Evolutionary conservation across 2,888 invertebrate species (phyloP), one percentile per base, ranked within the genome.

Genomic region (Abscondita cerata): DNA sequence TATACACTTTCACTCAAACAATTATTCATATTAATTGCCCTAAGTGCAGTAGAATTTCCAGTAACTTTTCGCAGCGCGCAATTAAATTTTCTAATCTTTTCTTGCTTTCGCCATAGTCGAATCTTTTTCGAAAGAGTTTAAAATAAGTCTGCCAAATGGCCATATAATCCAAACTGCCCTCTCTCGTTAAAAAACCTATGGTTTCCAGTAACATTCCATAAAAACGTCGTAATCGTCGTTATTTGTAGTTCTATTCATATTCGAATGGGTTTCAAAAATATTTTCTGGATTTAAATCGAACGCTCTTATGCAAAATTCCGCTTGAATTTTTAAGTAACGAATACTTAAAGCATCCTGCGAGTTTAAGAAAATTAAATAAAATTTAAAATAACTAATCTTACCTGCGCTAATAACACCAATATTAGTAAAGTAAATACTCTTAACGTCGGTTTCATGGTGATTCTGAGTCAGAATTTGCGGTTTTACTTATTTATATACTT

Each of bases 121-220:
- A 18, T 44, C 44, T 15, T 11, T 18, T 44, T 18, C 8, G 16
- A 19, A 18, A 44, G 8, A 18, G 6, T 4, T 44, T 4, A n/a
- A 18, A 44, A n/a, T 44, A 44, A 11, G 16, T 11, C 11, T 18
- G 18, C 44, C 44, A 44, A 44, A 44, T 44, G 1, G 8, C 5
- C n/a, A 4, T 3, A 16, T 18, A 5, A 11, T 44, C 11, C 2
- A 44, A 6, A 44, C 19, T 18, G 8, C 44, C 44, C 11, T 44
- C 19, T 44, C 19, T 11, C 16, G 16, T 18, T 44, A 44, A 44
- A 44, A 44, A 44, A 11, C 44, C 44, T 11, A 44, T 16, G 3
- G 19, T 44, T 44, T 44, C 44, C 44, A 44, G 19, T 18, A 44
- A 18, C 44, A 44, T 11, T 44, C 44, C 9, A 44, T 44, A 44